These are phyloP conservation scores for Platichthys flesus DNA, from an alignment of 2,113 vertebrate genomes.

Conservation along the genomic window DNA sequence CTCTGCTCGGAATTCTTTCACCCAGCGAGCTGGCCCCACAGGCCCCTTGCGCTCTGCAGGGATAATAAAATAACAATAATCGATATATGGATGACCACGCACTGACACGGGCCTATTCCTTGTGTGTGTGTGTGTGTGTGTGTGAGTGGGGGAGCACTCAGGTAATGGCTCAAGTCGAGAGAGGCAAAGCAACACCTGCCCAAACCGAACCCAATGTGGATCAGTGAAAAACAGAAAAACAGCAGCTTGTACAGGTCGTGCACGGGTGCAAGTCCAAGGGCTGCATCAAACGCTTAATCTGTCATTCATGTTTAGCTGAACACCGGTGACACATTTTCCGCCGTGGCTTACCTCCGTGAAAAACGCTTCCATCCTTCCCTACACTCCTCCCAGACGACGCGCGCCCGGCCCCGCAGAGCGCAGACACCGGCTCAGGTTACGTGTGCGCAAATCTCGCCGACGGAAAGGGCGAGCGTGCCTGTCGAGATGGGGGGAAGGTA, in stretches of 20 bases:
- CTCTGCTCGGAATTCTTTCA: constrained; percentile 57
- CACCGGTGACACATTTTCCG: constrained; percentile 36
- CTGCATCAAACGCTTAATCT: background rate
- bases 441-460: constrained; percentile 54
- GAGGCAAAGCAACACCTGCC: constrained; percentile 60
- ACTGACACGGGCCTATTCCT: constrained; percentile 2
- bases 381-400: constrained; percentile 64
- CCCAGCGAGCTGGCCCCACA: constrained; percentile 14
- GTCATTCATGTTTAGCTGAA: constrained; percentile 5
- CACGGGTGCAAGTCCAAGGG: background rate
- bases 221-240: background rate
- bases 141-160: background rate
- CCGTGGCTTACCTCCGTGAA: constrained; percentile 79
- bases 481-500: constrained; percentile 44
- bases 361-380: constrained; percentile 81
- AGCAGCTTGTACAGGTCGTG: background rate
- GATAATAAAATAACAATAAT: constrained; percentile 25
- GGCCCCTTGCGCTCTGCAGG: constrained; percentile 47
- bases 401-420: constrained; percentile 66
- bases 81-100: background rate
- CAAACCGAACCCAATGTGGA: constrained; percentile 8
- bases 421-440: constrained; percentile 62
- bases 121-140: no score
- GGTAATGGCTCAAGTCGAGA: constrained; percentile 12
- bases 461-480: constrained; percentile 11